A percentile compares a stretch with the other conserved stretches of the same genome.
phyloP scores from a whole-genome alignment of 2,797 vertebrate species.

The Cirrhinus molitorella region DNA sequence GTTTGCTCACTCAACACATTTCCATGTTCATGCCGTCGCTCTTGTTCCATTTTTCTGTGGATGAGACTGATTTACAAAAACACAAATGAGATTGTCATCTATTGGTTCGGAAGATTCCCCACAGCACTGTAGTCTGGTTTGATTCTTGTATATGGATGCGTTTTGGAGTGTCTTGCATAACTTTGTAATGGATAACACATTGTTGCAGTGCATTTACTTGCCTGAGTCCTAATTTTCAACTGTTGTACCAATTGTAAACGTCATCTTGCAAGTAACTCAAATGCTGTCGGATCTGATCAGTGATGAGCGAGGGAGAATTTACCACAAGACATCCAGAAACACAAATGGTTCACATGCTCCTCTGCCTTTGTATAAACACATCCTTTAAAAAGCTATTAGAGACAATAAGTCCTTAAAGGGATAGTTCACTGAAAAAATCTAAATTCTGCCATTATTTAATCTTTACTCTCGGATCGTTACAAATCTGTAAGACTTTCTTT shows the following conservation, averaged over 20 bases:
- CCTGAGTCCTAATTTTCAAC: slow-evolving; percentile 21
- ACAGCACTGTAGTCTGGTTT: slow-evolving; percentile 21
- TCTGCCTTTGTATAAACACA: not conserved
- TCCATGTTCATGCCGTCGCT: slow-evolving; percentile 68
- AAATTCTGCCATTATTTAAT: not conserved
- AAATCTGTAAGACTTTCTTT: not conserved
- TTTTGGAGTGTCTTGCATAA: slow-evolving; percentile 43
- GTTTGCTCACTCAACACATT: slow-evolving; percentile 74
- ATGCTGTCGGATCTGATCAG: slow-evolving; percentile 1
- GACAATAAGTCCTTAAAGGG: not conserved
- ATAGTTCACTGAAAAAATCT: not conserved
- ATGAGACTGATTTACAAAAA: slow-evolving; percentile 78
- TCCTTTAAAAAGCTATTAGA: not conserved
- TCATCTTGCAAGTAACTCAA: slow-evolving; percentile 21
- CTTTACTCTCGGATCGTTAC: not conserved
- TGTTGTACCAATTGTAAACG: slow-evolving; percentile 17
- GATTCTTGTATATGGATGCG: slow-evolving; percentile 20
- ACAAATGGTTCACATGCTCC: not conserved
- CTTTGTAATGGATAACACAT: slow-evolving; percentile 47
- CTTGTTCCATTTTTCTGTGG: slow-evolving; percentile 59
- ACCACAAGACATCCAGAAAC: slow-evolving; percentile 11
- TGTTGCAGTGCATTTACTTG: slow-evolving; percentile 40
- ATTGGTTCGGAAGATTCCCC: slow-evolving; percentile 26
- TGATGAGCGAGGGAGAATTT: not conserved
- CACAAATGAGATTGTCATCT: slow-evolving; percentile 71